Conservation (phyloP, 2,797 vertebrate species). For the Stomatorhinus walkeri region DNA sequence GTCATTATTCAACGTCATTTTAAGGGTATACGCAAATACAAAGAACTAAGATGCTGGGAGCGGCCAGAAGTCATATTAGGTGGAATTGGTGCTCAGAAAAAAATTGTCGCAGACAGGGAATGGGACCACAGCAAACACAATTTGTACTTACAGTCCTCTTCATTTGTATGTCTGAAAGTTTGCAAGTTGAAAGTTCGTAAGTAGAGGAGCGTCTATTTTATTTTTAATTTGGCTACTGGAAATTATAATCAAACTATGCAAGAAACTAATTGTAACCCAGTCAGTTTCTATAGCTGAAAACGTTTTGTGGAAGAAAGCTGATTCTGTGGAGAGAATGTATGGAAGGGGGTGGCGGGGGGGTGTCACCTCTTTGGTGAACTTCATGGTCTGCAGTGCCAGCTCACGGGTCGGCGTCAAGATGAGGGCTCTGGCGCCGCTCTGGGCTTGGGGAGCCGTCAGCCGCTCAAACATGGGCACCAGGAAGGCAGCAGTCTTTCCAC, state of each 20-base stretch:
- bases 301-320: not conserved
- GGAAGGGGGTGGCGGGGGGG: not conserved
- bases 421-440: constrained; percentile 80
- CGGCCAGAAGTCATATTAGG: too few species aligned
- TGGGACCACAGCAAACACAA: too few species aligned
- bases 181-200: too few species aligned
- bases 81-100: too few species aligned
- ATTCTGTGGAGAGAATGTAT: not conserved
- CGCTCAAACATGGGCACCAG: constrained; percentile 92
- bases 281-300: not conserved
- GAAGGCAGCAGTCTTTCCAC: constrained; percentile 93
- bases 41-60: too few species aligned
- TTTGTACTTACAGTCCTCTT: too few species aligned
- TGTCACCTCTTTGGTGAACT: constrained; percentile 90
- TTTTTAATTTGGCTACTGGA: not conserved
- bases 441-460: constrained; percentile 75
- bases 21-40: too few species aligned
- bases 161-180: too few species aligned
- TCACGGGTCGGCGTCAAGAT: constrained; percentile 88
- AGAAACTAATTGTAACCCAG: not conserved
- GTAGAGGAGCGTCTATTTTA: not conserved
- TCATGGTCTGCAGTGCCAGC: constrained; percentile 94
- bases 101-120: too few species aligned
- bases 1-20: too few species aligned
- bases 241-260: not conserved